Evolutionary conservation across 2,797 vertebrate genomes (phyloP).

Genomic region (Oryzias sinensis): DNA sequence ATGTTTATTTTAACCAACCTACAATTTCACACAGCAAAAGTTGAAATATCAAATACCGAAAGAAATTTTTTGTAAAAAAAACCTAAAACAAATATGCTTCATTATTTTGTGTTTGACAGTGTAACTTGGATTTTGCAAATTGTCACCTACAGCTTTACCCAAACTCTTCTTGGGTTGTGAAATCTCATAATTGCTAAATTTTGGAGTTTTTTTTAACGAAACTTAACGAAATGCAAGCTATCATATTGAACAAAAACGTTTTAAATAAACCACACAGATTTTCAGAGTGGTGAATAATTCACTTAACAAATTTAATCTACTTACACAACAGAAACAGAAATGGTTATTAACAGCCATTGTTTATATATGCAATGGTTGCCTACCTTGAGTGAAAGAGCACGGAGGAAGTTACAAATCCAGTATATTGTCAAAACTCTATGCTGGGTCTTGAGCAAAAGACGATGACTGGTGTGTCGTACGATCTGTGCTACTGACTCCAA

Average conservation of each 20-base stretch:
- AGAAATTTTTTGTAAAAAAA: background rate
- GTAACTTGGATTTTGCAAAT: background rate
- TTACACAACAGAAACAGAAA: background rate
- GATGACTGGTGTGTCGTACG: conserved; percentile 1
- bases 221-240: background rate
- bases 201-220: conserved; percentile 31
- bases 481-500: conserved; percentile 10
- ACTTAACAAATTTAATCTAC: background rate
- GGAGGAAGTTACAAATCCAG: conserved; percentile 21
- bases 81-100: background rate
- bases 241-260: background rate
- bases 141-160: conserved; percentile 13
- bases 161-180: conserved; percentile 64
- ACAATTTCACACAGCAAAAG: too few relatives aligned
- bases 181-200: conserved; percentile 67
- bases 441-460: conserved; percentile 35
- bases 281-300: background rate
- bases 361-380: too few relatives aligned
- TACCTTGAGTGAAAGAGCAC: background rate
- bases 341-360: too few relatives aligned
- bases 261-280: background rate
- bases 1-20: too few relatives aligned
- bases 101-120: background rate
- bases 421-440: conserved; percentile 14
- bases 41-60: too few relatives aligned